phyloP scores from a whole-genome alignment of 2,797 vertebrate genomes.

The Oreonectes daqikongensis region DNA sequence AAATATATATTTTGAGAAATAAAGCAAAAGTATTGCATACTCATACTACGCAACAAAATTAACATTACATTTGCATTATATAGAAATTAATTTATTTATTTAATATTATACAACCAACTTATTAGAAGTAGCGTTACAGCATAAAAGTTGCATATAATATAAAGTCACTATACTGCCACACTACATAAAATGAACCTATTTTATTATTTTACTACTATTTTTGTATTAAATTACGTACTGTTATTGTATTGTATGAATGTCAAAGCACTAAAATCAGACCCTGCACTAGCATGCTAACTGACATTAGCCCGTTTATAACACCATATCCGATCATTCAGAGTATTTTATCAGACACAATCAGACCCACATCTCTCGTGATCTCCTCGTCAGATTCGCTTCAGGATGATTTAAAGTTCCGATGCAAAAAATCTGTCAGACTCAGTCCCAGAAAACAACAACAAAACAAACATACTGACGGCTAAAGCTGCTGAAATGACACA shows the following conservation, averaged over 20 bases:
- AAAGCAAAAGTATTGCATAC: too few relatives aligned
- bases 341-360: not conserved
- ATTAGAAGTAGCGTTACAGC: too few relatives aligned
- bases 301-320: slow-evolving; percentile 48
- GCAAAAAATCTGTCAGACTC: not conserved
- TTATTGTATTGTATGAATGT: not conserved
- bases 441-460: not conserved
- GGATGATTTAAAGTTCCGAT: not conserved
- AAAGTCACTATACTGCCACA: too few relatives aligned
- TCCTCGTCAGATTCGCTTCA: not conserved
- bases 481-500: slow-evolving; percentile 15
- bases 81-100: too few relatives aligned
- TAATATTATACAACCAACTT: too few relatives aligned
- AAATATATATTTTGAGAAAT: too few relatives aligned
- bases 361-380: not conserved
- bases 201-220: too few relatives aligned
- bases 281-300: slow-evolving; percentile 47
- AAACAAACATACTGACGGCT: slow-evolving; percentile 9
- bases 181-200: too few relatives aligned
- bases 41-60: too few relatives aligned
- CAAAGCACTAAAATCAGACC: not conserved
- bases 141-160: too few relatives aligned
- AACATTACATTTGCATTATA: too few relatives aligned
- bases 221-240: too few relatives aligned
- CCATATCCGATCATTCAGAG: not conserved